Percentiles rank a stretch among this genome's conserved stretches.
Evolutionary conservation across 2,113 vertebrate genomes (phyloP).

Genomic region (Psittacus erithacus): DNA sequence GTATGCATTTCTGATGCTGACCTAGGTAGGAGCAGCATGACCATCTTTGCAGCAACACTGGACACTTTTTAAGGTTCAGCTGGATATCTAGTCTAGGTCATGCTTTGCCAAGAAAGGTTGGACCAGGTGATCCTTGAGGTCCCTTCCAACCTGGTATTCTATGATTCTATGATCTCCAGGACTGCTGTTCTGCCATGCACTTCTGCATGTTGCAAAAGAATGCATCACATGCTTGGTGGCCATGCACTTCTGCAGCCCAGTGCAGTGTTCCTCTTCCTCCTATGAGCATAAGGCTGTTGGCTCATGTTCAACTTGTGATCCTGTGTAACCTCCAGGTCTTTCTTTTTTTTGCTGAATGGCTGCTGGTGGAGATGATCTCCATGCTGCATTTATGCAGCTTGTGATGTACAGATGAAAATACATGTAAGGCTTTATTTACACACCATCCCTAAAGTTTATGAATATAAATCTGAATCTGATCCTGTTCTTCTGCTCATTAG

Average conservation of each 20-base stretch:
- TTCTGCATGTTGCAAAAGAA: not conserved
- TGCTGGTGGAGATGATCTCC: not conserved
- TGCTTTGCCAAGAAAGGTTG: not conserved
- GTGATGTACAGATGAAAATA: not conserved
- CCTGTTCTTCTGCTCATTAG: not conserved
- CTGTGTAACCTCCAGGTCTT: not conserved
- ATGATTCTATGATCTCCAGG: not conserved
- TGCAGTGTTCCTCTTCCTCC: not conserved
- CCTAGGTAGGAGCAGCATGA: not conserved
- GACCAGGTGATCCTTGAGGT: not conserved
- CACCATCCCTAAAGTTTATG: not conserved
- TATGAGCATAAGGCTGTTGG: rapidly evolving
- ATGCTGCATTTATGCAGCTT: not conserved
- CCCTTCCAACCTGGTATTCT: not conserved
- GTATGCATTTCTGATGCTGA: rapidly evolving
- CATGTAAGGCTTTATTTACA: not conserved
- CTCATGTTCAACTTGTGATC: not conserved
- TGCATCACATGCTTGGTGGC: not conserved
- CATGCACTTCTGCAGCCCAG: not conserved
- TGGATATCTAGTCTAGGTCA: not conserved
- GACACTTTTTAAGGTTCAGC: not conserved
- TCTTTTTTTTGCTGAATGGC: not conserved
- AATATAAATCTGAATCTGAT: not conserved
- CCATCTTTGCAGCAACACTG: not conserved
- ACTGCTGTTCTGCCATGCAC: not conserved